phyloP scores from a whole-genome alignment of 2,888 invertebrate species.

The Pammene aurita region DNA sequence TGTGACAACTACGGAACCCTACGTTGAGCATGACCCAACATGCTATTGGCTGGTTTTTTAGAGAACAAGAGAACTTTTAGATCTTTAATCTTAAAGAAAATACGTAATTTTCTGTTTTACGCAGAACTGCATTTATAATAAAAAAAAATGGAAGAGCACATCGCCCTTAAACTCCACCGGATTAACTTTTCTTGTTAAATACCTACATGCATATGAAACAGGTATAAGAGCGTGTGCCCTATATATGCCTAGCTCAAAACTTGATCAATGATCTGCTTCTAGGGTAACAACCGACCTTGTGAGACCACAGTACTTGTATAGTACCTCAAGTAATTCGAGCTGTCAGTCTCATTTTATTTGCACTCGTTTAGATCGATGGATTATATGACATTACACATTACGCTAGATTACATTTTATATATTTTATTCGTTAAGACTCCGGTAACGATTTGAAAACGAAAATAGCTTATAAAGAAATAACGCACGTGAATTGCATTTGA shows the following conservation, averaged over 20 bases:
- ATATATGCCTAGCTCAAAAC: slow-evolving; percentile 27
- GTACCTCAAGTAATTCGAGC: slow-evolving; percentile 12
- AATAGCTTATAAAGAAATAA: too few species aligned
- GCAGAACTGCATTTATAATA: too few species aligned
- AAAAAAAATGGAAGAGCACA: too few species aligned
- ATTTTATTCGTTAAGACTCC: too few species aligned
- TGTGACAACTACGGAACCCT: too few species aligned
- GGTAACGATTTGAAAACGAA: too few species aligned
- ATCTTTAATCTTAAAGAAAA: too few species aligned
- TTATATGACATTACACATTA: slow-evolving; percentile 19
- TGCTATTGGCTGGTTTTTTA: too few species aligned
- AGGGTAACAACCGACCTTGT: slow-evolving; percentile 33
- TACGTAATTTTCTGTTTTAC: too few species aligned
- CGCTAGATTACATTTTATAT: slow-evolving; percentile 8
- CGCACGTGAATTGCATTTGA: too few species aligned
- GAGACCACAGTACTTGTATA: slow-evolving; percentile 19
- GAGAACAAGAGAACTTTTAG: too few species aligned
- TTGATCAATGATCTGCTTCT: slow-evolving; percentile 25
- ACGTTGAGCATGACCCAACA: too few species aligned
- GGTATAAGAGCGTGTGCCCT: slow-evolving; percentile 22
- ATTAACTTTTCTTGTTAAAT: slow-evolving; percentile 3
- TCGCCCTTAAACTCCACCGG: not conserved
- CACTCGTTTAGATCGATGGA: not conserved
- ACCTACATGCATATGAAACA: not conserved
- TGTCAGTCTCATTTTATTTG: slow-evolving; percentile 7